Base-by-base conservation (phyloP, 2,113 vertebrate species). In the Lutjanus erythropterus region DNA sequence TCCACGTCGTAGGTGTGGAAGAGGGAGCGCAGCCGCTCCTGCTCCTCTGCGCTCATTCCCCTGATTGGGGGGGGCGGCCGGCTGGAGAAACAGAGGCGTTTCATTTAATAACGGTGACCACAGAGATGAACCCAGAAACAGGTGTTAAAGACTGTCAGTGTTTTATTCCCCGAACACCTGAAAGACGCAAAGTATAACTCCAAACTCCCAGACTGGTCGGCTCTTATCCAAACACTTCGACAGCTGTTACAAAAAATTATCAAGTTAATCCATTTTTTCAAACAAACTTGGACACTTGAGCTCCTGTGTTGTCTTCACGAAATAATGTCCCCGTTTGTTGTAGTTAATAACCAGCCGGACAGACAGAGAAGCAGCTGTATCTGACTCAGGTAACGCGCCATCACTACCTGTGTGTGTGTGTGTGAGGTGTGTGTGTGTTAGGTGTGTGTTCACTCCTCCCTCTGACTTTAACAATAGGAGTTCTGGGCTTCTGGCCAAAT, bases 1-100 rank as follows among this genome's bases (percentile, higher is more conserved):
- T 95, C 92, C 61, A 93, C 90, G 88, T 97, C 97, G 88, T 95
- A 97, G 7, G 95, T 81, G 75, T 87, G 71, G 71, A 98, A 98
- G 31, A 97, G 93, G 0, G 92, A 39, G 80, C 94, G 94, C 58
- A 98, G 91, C 25, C 94, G 92, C 31, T 93, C 88, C 55, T 67
- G 89, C 70, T 92, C 92, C 81, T 84, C 67, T 14, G 65, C 69
- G 74, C 88, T 92, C 92, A 93, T 91, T 0, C 71, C 90, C 18
- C 19, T 21, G 68, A 52, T 74, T 56, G 59, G 25, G 39, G 80
- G 70, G 14, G 56, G 75, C 10, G 84, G 58, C 61, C 19, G 56
- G 35, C 77, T 84, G 85, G 39, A n/a, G 9, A 27, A 5, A 52
- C 25, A 66, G 14, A 56, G 66, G 52, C 29, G 67, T 52, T 52